Evolutionary conservation across 2,888 invertebrate genomes (phyloP), one percentile per base, ranked within the genome.

Genomic region (Palloptera scutellata): DNA sequence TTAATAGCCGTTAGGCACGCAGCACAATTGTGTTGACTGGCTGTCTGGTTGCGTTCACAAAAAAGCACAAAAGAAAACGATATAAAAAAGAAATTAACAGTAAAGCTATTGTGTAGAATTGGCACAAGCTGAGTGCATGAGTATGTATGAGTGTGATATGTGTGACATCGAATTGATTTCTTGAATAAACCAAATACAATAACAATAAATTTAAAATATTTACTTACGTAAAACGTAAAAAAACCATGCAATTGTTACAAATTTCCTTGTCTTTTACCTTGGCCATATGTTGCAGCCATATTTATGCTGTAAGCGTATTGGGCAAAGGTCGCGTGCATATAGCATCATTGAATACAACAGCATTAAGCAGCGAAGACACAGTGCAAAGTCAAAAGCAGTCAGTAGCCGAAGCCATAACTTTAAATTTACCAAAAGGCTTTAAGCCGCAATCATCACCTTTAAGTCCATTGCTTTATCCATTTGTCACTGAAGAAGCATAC

Each of bases 401-500:
- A 48, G 40, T 11, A 45, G 17, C 17, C 48, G 55, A 20, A 20
- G 30, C 63, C 17, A 54, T 55, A 2, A 70, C 69, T 62, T 42
- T 69, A 57, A 61, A 70, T 15, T 30, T 75, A 17, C 74, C 74
- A 8, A 63, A 70, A 20, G 76, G 74, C 9, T 76, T 74, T 55
- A 69, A 69, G 45, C 71, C 76, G 12, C 71, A 72, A 63, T n/a
- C 55, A 59, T 60, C 70, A 30, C 73, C 73, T 1, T 51, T 30
- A 9, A 66, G 71, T 57, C 74, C 75, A 19, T 68, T 75, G 68
- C 62, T 73, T 3, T 71, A 75, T 68, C 74, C 76, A 8, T 72
- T 70, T 67, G 71, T 51, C 8, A 69, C 70, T 1, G 54, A 68
- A 30, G 30, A 30, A 30, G 30, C 30, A 30, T 30, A 4, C 68